Conservation (phyloP, 2,888 invertebrate genomes). For the Nemurella pictetii region DNA sequence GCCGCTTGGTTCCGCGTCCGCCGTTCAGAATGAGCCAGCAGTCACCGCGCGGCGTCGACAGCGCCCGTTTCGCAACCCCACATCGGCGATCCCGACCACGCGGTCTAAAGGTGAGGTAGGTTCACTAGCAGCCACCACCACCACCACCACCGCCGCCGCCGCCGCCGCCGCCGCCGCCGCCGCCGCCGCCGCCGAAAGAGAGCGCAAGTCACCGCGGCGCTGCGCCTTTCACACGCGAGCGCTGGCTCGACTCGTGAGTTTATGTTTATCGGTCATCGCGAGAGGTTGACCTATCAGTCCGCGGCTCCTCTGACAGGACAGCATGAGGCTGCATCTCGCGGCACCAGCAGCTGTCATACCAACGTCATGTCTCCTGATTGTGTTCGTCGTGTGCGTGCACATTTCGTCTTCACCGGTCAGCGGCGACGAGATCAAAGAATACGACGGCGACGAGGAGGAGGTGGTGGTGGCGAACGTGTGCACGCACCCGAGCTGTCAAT, state of each 20-base stretch:
- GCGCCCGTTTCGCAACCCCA: background rate
- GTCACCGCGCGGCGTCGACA: background rate
- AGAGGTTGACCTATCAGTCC: background rate
- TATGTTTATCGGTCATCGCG: background rate
- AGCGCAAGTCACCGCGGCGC: background rate
- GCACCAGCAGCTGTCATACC: slow-evolving; percentile 16
- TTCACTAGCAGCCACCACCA: background rate
- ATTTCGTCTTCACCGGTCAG: background rate
- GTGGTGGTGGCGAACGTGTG: background rate
- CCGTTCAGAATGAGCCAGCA: background rate
- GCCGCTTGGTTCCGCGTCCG: background rate
- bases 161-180: background rate
- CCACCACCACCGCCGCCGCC: background rate
- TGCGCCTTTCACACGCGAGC: background rate
- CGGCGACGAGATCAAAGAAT: no score
- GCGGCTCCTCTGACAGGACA: slow-evolving; percentile 1
- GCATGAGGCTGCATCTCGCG: slow-evolving; percentile 22
- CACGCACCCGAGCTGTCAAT: slow-evolving; percentile 12
- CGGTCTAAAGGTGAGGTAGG: background rate
- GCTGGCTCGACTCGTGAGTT: background rate
- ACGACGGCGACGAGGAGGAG: background rate
- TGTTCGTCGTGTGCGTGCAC: background rate
- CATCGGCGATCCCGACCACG: background rate
- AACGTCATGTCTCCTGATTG: background rate
- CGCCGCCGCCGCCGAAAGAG: background rate